Evolutionary conservation across 2,888 invertebrate species (phyloP).

Genomic region (Thecocarcelia acutangulata): DNA sequence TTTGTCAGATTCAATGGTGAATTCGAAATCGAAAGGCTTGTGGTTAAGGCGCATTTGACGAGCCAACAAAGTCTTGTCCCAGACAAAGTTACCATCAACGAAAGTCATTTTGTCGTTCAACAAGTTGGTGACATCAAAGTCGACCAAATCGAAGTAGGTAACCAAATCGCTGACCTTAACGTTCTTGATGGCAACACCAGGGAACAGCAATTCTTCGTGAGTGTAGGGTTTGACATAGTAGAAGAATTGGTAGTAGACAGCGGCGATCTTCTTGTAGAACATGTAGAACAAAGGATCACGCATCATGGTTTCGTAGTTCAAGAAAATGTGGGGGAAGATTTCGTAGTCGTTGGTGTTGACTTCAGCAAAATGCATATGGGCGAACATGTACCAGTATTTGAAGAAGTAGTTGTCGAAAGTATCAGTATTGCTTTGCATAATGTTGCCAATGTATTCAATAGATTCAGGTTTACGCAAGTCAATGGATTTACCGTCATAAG

Average conservation of each 20-base stretch:
- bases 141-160: conserved; percentile 87
- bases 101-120: conserved; percentile 77
- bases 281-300: conserved; percentile 89
- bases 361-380: conserved; percentile 74
- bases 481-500: conserved; percentile 73
- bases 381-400: conserved; percentile 75
- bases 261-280: conserved; percentile 85
- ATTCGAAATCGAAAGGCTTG: conserved; percentile 85
- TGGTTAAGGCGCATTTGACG: conserved; percentile 88
- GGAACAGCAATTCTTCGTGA: conserved; percentile 84
- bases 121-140: conserved; percentile 83
- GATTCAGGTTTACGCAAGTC: conserved; percentile 81
- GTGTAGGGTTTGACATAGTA: conserved; percentile 84
- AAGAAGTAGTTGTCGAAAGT: conserved; percentile 76
- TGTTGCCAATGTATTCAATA: conserved; percentile 83
- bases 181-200: conserved; percentile 85
- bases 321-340: conserved; percentile 70
- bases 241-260: conserved; percentile 84
- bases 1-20: conserved; percentile 84
- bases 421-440: conserved; percentile 83
- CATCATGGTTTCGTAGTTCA: conserved; percentile 84
- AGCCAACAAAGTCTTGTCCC: conserved; percentile 81
- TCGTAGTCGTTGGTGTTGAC: conserved; percentile 74
- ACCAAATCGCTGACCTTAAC: conserved; percentile 86
- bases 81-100: conserved; percentile 80